Evolutionary conservation across 2,113 vertebrate genomes (phyloP).

Genomic region (Silurus meridionalis): DNA sequence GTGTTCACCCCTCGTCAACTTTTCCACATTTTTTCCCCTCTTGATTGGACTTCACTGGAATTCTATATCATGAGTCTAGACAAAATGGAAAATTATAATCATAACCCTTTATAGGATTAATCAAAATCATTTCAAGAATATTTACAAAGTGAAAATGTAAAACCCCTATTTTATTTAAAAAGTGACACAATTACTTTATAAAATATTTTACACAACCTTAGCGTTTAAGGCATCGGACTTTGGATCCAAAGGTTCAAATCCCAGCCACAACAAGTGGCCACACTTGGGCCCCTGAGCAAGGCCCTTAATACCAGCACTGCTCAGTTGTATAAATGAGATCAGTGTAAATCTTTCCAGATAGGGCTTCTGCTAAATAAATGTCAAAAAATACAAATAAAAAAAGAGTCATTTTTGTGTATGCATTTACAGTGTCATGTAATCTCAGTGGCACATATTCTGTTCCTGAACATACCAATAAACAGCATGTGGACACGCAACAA

Average conservation of each 20-base stretch:
- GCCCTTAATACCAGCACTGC: too few relatives aligned
- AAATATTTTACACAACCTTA: too few relatives aligned
- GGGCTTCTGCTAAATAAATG: too few relatives aligned
- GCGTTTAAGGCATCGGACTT: too few relatives aligned
- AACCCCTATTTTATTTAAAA: neutral
- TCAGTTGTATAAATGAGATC: too few relatives aligned
- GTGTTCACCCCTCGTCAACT: neutral
- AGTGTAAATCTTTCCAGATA: too few relatives aligned
- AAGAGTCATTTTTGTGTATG: neutral
- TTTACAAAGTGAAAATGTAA: neutral
- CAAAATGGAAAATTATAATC: neutral
- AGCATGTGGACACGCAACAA: neutral
- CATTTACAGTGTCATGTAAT: neutral
- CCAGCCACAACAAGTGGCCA: too few relatives aligned
- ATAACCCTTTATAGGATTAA: neutral
- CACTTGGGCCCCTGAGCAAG: too few relatives aligned
- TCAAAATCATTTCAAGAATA: neutral
- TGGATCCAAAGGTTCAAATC: too few relatives aligned
- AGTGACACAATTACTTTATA: neutral
- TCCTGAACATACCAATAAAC: neutral
- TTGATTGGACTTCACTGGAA: neutral
- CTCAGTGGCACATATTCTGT: neutral
- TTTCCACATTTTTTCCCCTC: neutral
- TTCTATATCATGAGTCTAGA: neutral
- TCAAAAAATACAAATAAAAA: too few relatives aligned